These are phyloP conservation scores for Orthosia cruda DNA, from an alignment of 2,888 invertebrate genomes.

Conservation along the genomic window DNA sequence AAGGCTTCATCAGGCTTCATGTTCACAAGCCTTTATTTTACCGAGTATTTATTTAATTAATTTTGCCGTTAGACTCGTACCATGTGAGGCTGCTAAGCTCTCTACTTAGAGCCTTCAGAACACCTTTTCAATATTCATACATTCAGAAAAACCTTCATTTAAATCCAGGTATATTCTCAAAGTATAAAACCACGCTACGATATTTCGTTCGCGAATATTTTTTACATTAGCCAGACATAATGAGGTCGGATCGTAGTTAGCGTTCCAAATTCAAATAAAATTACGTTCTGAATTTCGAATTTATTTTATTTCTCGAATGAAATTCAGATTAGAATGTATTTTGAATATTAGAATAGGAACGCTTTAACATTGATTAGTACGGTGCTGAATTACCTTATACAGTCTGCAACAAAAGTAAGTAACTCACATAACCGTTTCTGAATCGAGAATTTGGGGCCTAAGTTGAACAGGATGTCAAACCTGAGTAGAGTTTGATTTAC, in stretches of 20 bases:
- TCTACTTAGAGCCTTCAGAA: slow-evolving; percentile 10
- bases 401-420: neutral
- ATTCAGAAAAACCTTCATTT: slow-evolving; percentile 39
- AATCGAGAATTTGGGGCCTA: too few species aligned
- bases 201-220: slow-evolving; percentile 53
- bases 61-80: neutral
- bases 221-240: slow-evolving; percentile 55
- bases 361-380: neutral
- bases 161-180: slow-evolving; percentile 36
- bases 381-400: neutral
- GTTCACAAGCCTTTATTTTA: neutral
- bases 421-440: neutral
- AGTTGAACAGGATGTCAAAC: too few species aligned
- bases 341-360: slow-evolving; percentile 7
- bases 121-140: slow-evolving; percentile 35
- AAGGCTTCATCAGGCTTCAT: neutral
- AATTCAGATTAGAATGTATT: slow-evolving; percentile 19
- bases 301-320: slow-evolving; percentile 7
- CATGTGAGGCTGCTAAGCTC: too few species aligned
- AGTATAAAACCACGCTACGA: slow-evolving; percentile 22
- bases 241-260: slow-evolving; percentile 52
- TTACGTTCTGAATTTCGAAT: slow-evolving; percentile 38
- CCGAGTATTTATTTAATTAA: neutral
- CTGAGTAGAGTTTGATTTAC: too few species aligned
- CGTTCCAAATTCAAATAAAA: slow-evolving; percentile 66